Base-by-base conservation (phyloP, 2,113 vertebrate species). In the Pedionomus torquatus region DNA sequence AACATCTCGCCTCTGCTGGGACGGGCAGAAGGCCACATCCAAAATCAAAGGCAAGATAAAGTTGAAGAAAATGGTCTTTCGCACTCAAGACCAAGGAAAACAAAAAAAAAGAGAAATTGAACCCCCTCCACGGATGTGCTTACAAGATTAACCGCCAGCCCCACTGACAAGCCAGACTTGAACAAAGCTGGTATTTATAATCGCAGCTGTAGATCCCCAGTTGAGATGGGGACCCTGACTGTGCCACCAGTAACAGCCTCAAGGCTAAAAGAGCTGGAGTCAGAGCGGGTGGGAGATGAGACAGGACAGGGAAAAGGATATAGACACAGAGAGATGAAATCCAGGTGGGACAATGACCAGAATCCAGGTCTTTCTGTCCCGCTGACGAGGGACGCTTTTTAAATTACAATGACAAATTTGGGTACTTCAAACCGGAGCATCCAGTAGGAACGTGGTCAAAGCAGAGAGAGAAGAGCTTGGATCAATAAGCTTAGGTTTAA, bases 381-480 rank as follows among this genome's bases (percentile, higher is more conserved):
- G 24, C 23, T 5, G 44, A 20, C 13, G 44, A 76, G 63, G 23
- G 31, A 70, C 39, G 24, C 39, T 28, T 71, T 65, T 4, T 4
- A n/a, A 49, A 44, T 4, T 2, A 19, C 6, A 23, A 1, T 26
- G 35, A 60, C 28, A 24, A 61, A 33, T 18, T 7, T 0, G 10
- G 57, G 55, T 25, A 20, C 54, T 68, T 39, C 8, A 55, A 35
- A 33, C 69, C 17, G 7, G 30, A 61, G 43, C 60, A 39, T 18
- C 37, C 69, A 54, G 24, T 3, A 52, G 39, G n/a, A 57, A 61
- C 15, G 11, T 0, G 12, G 54, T 15, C 37, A 28, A n/a, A 51
- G 43, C 17, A 28, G 17, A 63, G 28, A 51, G 46, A 48, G 30
- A 51, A 74, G 63, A 80, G 46, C 83, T 31, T 17, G 23, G 78